Base-by-base conservation (phyloP, 2,888 invertebrate species). In the Microplitis deprimator region DNA sequence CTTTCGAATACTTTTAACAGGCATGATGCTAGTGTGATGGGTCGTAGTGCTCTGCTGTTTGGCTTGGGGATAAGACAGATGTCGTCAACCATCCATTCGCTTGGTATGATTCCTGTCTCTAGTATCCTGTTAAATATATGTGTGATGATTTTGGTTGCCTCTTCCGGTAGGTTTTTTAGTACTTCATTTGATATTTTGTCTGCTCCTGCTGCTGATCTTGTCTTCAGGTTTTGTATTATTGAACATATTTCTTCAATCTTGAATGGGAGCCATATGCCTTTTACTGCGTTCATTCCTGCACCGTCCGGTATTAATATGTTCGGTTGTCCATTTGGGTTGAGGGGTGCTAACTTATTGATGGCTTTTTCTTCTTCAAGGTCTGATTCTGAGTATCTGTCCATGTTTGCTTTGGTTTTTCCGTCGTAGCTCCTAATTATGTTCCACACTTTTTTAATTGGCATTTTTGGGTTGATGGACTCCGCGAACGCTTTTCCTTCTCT, bases 1-100 rank as follows among this genome's bases (percentile, higher is more conserved):
- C 20, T 16, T 67, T 79, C 79, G n/a, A 79, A 75, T 6, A 73
- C 6, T 67, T 79, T 79, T 16, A 76, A 20, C 1, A 77, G 1
- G 10, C 71, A 73, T 0, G 64, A 67, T 6, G 76, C 70, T 13
- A 77, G 60, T 1, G 79, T 40, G 6, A 77, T 79, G 0, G 76
- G 79, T 2, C 77, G 62, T 0, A 41, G 69, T 1, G 77, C 77
- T 13, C 62, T 59, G 6, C 67, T 70, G 3, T 76, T 71, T 0
- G 77, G 79, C 71, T 79, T 79, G 5, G 73, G 76, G 3, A 79
- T 41, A 0, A 79, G 5, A 20, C 70, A 71, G 0, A 76, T 61
- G 6, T 77, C 68, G 5, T 65, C 76, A 1, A 17, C 1, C 5
- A 6, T 68, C 76, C 79, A 76, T 16, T 76, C 76, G 0, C 40